Evolutionary conservation across 2,113 vertebrate species (phyloP).

Genomic region (Lophius piscatorius): DNA sequence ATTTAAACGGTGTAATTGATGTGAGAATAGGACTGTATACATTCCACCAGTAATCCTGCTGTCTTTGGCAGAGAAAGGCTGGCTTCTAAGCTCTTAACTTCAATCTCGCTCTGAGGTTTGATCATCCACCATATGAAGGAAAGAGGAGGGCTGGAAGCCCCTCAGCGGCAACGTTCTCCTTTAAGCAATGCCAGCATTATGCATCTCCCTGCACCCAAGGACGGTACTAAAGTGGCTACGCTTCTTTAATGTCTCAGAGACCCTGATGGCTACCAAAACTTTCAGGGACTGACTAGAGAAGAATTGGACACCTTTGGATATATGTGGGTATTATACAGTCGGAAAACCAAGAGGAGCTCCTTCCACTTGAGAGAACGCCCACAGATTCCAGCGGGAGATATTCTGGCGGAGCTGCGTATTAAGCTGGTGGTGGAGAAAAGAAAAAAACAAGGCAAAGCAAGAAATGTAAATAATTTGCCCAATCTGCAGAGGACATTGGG

Average conservation of each 20-base stretch:
- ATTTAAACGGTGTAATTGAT: slow-evolving; percentile 60
- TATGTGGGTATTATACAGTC: slow-evolving; percentile 54
- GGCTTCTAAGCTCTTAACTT: slow-evolving; percentile 54
- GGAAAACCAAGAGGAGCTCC: slow-evolving; percentile 52
- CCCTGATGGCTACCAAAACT: slow-evolving; percentile 58
- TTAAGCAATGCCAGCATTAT: slow-evolving; percentile 43
- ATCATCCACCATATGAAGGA: slow-evolving; percentile 57
- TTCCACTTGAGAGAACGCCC: slow-evolving; percentile 67
- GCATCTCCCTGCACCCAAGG: slow-evolving; percentile 53
- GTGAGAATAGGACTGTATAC: slow-evolving; percentile 50
- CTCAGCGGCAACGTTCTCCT: slow-evolving; percentile 32
- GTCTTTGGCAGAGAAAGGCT: slow-evolving; percentile 52
- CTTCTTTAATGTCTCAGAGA: slow-evolving; percentile 61
- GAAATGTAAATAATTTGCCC: slow-evolving; percentile 40
- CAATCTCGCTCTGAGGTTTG: slow-evolving; percentile 64
- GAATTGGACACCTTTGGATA: slow-evolving; percentile 46
- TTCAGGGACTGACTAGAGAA: slow-evolving; percentile 43
- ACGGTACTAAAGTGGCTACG: slow-evolving; percentile 58
- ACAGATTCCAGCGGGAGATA: slow-evolving; percentile 63
- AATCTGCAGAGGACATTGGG: slow-evolving; percentile 37
- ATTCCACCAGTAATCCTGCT: slow-evolving; percentile 52
- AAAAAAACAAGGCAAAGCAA: slow-evolving; percentile 3
- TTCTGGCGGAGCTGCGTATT: slow-evolving; percentile 55
- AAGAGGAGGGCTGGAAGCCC: slow-evolving; percentile 21
- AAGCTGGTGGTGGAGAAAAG: slow-evolving; percentile 50